phyloP scores from a whole-genome alignment of 2,888 invertebrate species.

The Scrobipalpa costella region DNA sequence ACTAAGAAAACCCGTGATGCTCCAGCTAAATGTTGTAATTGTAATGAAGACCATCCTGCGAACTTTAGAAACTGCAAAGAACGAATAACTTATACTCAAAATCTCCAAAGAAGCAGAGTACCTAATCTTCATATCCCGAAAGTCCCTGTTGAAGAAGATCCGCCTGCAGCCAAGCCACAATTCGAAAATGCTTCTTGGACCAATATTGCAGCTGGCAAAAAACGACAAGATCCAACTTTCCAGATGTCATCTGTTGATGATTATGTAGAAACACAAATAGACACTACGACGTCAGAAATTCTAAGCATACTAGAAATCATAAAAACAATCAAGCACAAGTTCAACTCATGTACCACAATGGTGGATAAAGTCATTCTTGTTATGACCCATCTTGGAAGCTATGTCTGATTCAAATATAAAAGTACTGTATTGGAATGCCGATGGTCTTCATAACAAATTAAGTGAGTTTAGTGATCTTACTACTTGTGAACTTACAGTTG shows the following conservation, averaged over 20 bases:
- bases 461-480: slow-evolving; percentile 10
- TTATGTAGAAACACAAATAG: no score
- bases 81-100: background rate
- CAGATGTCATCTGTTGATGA: no score
- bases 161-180: no score
- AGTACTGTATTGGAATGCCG: slow-evolving; percentile 24
- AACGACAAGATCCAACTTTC: no score
- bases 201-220: no score
- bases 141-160: no score
- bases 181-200: no score
- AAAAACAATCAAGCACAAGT: background rate
- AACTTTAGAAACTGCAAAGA: background rate
- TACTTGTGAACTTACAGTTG: slow-evolving; percentile 14
- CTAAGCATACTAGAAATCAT: background rate
- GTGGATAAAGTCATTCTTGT: background rate
- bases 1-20: background rate
- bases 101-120: background rate
- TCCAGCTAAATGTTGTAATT: background rate
- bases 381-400: background rate
- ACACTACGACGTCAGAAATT: no score
- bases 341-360: background rate
- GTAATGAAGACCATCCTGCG: background rate
- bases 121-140: background rate
- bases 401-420: slow-evolving; percentile 17
- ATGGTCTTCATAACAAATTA: slow-evolving; percentile 22